Evolutionary conservation across 2,113 vertebrate genomes (phyloP), one percentile per base, ranked within the genome.

Genomic region (Xyrauchen texanus): DNA sequence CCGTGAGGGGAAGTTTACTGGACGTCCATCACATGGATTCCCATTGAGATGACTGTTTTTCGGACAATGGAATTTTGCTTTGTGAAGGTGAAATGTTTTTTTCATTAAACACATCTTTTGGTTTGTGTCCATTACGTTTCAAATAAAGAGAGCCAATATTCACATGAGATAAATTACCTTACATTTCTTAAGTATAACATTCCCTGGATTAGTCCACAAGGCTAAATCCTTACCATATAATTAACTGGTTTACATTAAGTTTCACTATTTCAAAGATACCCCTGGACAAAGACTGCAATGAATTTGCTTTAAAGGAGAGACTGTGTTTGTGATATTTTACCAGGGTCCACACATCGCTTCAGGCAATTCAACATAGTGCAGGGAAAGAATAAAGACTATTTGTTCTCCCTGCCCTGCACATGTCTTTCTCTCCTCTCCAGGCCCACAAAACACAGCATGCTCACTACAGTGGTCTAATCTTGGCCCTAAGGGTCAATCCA

Each of bases 391-490:
- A 53, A 73, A 21, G 55, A 21, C 42, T 5, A 47, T 61, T 16
- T 16, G 9, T 9, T 46, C 52, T 57, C 12, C 55, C 51, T 53
- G 21, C 68, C 55, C n/a, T 57, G 69, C 13, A 58, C 69, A 58
- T 60, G 8, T 21, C 16, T 51, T 15, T 47, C 53, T 55, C 82
- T 79, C 61, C 77, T 64, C 71, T 79, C 12, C 2, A 82, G 72
- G n/a, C 62, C 82, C 85, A 87, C 65, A 85, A 82, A 84, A 83
- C 77, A 87, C 85, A 85, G 84, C 60, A 70, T 55, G 61, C 49
- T 81, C 85, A 85, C 61, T 82, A 85, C 86, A 81, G 79, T 11
- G 47, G 49, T 65, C 73, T 66, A 55, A 13, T 64, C 79, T 84
- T 45, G 45, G 65, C 58, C 63, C 55, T 57, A 58, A 74, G 64